These are phyloP conservation scores for Heterochromis multidens DNA, from an alignment of 2,113 vertebrate genomes.

Conservation along the genomic window DNA sequence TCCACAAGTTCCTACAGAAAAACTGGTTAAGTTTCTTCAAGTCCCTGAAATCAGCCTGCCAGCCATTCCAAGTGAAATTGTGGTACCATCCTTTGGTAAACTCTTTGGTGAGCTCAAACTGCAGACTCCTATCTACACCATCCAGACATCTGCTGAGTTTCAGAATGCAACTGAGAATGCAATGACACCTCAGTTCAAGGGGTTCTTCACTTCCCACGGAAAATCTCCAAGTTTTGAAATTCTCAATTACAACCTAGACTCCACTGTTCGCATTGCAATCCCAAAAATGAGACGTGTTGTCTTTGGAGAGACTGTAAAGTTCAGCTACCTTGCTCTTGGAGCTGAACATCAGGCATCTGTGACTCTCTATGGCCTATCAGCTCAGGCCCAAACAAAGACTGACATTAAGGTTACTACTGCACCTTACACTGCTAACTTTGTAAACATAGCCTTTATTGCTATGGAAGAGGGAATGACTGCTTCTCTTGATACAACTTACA, in stretches of 20 bases:
- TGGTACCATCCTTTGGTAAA: constrained; percentile 85
- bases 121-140: constrained; percentile 78
- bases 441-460: constrained; percentile 74
- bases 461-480: constrained; percentile 76
- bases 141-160: constrained; percentile 78
- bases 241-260: constrained; percentile 81
- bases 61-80: constrained; percentile 73
- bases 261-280: constrained; percentile 75
- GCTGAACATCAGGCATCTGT: constrained; percentile 78
- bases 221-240: constrained; percentile 73
- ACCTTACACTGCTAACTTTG: constrained; percentile 74
- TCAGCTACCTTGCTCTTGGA: constrained; percentile 75
- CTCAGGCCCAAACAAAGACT: constrained; percentile 78
- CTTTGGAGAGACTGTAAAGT: constrained; percentile 79
- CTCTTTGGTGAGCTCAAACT: constrained; percentile 80
- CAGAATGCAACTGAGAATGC: constrained; percentile 74
- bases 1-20: constrained; percentile 75
- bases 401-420: constrained; percentile 68
- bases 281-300: constrained; percentile 74
- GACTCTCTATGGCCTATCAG: constrained; percentile 66
- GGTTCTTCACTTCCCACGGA: constrained; percentile 75
- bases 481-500: constrained; percentile 77
- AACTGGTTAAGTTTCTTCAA: constrained; percentile 77
- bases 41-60: constrained; percentile 80
- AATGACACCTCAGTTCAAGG: constrained; percentile 71